Evolutionary conservation across 2,797 vertebrate species (phyloP), one percentile per base, ranked within the genome.

Genomic region (Epinephelus awoara): DNA sequence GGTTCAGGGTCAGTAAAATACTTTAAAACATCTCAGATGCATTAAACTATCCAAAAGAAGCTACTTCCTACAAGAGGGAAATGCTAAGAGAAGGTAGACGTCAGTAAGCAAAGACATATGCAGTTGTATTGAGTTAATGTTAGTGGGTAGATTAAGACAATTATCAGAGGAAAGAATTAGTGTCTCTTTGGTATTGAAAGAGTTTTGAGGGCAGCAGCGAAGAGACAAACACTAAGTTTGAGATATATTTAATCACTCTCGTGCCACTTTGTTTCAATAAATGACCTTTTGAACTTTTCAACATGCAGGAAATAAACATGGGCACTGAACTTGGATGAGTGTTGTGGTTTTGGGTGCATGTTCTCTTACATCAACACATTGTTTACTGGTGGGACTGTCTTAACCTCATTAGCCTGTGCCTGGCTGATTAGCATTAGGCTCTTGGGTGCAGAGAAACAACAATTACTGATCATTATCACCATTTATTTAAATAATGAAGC

Each of bases 391-490:
- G 89, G 84, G 79, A 85, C 70, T 14, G 67, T 84, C 84, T 86
- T 86, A 70, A 86, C 87, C 85, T 89, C 82, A 87, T 89, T 90
- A 89, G 86, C 77, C 27, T 46, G 44, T 2, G 77, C 54, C 77
- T 75, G 76, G 66, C 82, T 88, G 75, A 90, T 91, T 89, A 88
- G 86, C 84, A 82, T 86, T 67, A 68, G 65, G 73, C 88, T 90
- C 85, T 21, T 18, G 85, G 79, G 84, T 65, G 66, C 73, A 71
- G 69, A 72, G 54, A 83, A 87, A 88, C 72, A 83, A 72, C 87
- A 89, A 89, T 86, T 85, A 89, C 89, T 71, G 88, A 91, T 91
- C 71, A 62, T 89, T 91, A 90, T 91, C 90, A 51, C 59, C 77
- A 62, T 86, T 85, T 83, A 85, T 83, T 86, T 85, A 77, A 84